Evolutionary conservation across 2,888 invertebrate species (phyloP), one percentile per base, ranked within the genome.

Genomic region (Gymnocheta viridis): DNA sequence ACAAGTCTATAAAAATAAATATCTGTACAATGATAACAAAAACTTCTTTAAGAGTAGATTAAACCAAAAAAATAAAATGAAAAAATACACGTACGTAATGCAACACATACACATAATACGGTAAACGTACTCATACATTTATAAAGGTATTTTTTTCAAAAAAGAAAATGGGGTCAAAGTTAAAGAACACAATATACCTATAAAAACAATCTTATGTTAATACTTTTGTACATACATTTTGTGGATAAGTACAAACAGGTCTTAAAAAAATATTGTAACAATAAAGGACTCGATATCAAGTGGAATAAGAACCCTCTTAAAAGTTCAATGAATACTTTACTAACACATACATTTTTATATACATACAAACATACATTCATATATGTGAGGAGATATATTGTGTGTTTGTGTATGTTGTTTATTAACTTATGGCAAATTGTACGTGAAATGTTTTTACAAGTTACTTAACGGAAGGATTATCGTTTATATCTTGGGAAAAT

Each of bases 161-260:
- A 19, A 62, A 66, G 66, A 74, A 72, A 85, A 79, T 86, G 70
- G 80, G 83, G 83, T 82, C 85, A 85, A 86, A 85, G 83, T 87
- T 87, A 87, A 89, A 87, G 87, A 88, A 87, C 88, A 86, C 4
- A 66, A 29, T n/a, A n/a, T 35, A 56, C 17, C 49, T 51, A 22
- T 6, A 38, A 14, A 35, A 10, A 17, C 17, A 56, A 22, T 9
- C 27, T 41, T 62, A 41, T 62, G n/a, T 35, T 35, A 35, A 32
- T 22, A 29, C 22, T 14, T 67, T n/a, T 35, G 1, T 12, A 35
- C 4, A 54, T 10, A 35, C 4, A 41, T 56, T 24, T 44, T 35
- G 19, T 17, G 24, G 4, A 44, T 19, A 62, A 58, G 22, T 27
- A 58, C 58, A 78, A 44, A 38, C 56, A 64, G 49, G 22, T 79